Evolutionary conservation across 2,888 invertebrate species (phyloP).

Genomic region (Empis stercorea): DNA sequence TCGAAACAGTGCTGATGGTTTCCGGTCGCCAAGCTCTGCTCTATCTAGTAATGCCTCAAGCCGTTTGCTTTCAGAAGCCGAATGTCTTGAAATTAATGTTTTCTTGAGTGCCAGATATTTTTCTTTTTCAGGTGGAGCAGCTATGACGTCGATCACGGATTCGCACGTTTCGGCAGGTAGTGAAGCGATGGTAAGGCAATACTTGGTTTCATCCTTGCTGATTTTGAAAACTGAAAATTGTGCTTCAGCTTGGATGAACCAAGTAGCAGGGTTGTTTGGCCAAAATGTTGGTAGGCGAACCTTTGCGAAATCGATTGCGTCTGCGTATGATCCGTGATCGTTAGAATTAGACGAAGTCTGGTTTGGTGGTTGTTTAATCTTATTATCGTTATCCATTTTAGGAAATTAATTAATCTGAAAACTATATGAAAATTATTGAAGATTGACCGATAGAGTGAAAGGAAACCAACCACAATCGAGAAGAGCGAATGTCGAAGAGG

Average conservation of each 20-base stretch:
- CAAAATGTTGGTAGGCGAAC: conserved; percentile 3
- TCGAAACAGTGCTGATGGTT: conserved; percentile 4
- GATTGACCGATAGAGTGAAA: too few relatives aligned
- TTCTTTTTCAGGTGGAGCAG: background rate
- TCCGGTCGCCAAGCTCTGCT: conserved; percentile 4
- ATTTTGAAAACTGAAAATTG: conserved; percentile 3
- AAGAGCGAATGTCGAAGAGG: too few relatives aligned
- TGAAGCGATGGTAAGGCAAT: conserved; percentile 4
- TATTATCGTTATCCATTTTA: too few relatives aligned
- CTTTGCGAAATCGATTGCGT: background rate
- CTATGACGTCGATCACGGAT: conserved; percentile 1
- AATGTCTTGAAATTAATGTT: background rate
- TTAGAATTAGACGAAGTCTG: too few relatives aligned
- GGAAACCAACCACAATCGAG: too few relatives aligned
- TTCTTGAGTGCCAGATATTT: conserved; percentile 1
- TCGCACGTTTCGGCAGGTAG: background rate
- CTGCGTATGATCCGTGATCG: too few relatives aligned
- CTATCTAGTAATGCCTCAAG: conserved; percentile 1
- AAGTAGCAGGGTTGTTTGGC: background rate
- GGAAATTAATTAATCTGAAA: too few relatives aligned
- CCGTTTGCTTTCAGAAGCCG: conserved; percentile 2
- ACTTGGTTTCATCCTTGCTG: conserved; percentile 3
- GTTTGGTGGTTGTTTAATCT: too few relatives aligned
- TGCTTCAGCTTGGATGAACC: conserved; percentile 6
- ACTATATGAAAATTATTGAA: too few relatives aligned